Percentiles rank a stretch among this genome's conserved stretches.
Evolutionary conservation across 2,113 vertebrate genomes (phyloP).

Genomic region (Pogona vitticeps): DNA sequence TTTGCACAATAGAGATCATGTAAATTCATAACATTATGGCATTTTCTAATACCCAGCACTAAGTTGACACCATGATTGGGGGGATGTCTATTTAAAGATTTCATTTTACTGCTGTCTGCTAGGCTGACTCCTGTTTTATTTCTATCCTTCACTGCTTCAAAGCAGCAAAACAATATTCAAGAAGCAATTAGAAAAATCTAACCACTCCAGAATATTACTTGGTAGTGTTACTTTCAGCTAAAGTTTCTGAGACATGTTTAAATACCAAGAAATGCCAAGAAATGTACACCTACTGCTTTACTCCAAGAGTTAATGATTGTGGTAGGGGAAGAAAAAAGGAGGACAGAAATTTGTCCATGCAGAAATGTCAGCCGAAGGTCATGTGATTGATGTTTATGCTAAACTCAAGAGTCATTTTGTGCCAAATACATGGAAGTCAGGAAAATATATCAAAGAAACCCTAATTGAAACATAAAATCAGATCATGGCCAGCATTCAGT

Average conservation of each 20-base stretch:
- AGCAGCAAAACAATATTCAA: not conserved
- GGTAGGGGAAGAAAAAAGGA: not conserved
- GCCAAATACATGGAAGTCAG: not conserved
- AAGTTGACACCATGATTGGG: not conserved
- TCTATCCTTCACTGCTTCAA: not conserved
- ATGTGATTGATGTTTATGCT: slow-evolving; percentile 46
- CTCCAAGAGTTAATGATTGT: slow-evolving; percentile 38
- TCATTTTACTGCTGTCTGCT: not conserved
- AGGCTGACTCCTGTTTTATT: not conserved
- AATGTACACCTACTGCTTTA: slow-evolving; percentile 17
- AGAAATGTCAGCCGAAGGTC: slow-evolving; percentile 53
- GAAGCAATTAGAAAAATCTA: not conserved
- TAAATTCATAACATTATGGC: too few species aligned
- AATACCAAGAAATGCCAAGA: not conserved
- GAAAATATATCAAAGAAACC: not conserved
- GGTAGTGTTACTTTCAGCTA: not conserved
- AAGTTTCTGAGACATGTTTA: slow-evolving; percentile 36
- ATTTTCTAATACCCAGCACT: not conserved
- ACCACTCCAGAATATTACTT: not conserved
- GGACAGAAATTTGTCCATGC: slow-evolving; percentile 51
- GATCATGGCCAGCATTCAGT: not conserved
- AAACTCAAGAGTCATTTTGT: slow-evolving; percentile 14
- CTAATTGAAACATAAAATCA: slow-evolving; percentile 2
- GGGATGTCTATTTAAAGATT: not conserved
- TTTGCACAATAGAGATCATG: not conserved